Evolutionary conservation across 2,888 invertebrate species (phyloP), one percentile per base, ranked within the genome.

Genomic region (Cyaniris semiargus): DNA sequence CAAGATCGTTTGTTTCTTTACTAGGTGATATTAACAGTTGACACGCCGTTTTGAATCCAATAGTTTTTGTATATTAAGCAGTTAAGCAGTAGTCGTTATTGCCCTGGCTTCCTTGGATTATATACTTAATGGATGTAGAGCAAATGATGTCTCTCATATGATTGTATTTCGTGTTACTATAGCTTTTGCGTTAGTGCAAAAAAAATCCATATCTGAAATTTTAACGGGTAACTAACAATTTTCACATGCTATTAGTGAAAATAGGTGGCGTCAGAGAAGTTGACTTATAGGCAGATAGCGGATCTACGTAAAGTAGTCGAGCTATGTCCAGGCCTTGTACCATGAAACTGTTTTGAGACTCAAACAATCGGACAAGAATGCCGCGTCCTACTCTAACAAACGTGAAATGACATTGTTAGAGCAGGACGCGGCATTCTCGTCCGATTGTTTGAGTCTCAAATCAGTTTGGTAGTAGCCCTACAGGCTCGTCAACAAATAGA

Each of bases 1-100:
- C 84, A 82, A 84, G 86, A 88, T 87, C 86, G 86, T 82, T 86
- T 85, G 87, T 87, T 85, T 86, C 83, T 89, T 88, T 90, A 90
- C 89, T 88, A 88, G 88, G 85, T 86, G 86, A 88, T 90, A 88
- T 90, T 89, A 89, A 86, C 86, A 86, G 87, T 88, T 88, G 86
- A 89, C 91, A 89, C 88, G 87, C 84, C 85, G 83, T 88, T 90
- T 88, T 85, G 81, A 83, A 86, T 86, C 84, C 85, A 81, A 88
- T 88, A 82, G 81, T 80, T 81, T 76, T 81, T 82, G 72, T 72
- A 58, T 81, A 80, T 79, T 77, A 79, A 60, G 78, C 76, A 71
- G 66, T 76, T 77, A 60, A 77, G 77, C 48, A 48, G 74, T 74
- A 48, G 74, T 53, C 74, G 23, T 48, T 74, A 53, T 53, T 48